Conservation (phyloP, 2,113 vertebrate species). For the Trinectes maculatus region DNA sequence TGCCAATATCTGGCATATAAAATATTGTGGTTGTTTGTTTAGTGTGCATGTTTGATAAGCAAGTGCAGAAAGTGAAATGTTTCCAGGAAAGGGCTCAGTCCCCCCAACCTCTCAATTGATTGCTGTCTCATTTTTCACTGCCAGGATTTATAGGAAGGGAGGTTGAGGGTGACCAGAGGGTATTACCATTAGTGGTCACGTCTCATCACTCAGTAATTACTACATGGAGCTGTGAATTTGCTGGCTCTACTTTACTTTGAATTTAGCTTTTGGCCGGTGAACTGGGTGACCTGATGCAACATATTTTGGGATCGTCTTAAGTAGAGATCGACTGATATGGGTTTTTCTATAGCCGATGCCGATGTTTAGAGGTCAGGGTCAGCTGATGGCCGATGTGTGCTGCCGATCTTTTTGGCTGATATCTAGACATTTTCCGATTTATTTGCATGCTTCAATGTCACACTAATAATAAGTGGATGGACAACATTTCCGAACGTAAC, state of each 20-base stretch:
- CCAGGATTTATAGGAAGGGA: constrained; percentile 38
- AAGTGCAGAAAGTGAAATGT: constrained; percentile 1
- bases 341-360: too few relatives aligned
- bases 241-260: neutral
- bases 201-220: constrained; percentile 32
- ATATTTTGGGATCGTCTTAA: too few relatives aligned
- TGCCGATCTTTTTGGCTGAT: too few relatives aligned
- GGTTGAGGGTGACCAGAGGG: constrained; percentile 6
- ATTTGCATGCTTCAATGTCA: too few relatives aligned
- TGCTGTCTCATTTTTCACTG: constrained; percentile 48
- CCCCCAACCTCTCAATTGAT: constrained; percentile 25
- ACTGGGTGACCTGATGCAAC: too few relatives aligned
- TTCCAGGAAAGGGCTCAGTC: constrained; percentile 27
- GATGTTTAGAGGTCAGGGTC: too few relatives aligned
- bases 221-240: neutral
- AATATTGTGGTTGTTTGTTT: neutral
- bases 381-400: too few relatives aligned
- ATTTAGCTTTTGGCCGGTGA: constrained; percentile 13
- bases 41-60: too few relatives aligned
- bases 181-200: constrained; percentile 20
- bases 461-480: too few relatives aligned
- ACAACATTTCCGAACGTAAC: too few relatives aligned
- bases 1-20: neutral
- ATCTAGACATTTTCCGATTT: too few relatives aligned
- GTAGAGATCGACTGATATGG: too few relatives aligned